These are phyloP conservation scores for Adoxophyes honmai DNA, from an alignment of 1,140 invertebrate genomes.

Conservation along the genomic window DNA sequence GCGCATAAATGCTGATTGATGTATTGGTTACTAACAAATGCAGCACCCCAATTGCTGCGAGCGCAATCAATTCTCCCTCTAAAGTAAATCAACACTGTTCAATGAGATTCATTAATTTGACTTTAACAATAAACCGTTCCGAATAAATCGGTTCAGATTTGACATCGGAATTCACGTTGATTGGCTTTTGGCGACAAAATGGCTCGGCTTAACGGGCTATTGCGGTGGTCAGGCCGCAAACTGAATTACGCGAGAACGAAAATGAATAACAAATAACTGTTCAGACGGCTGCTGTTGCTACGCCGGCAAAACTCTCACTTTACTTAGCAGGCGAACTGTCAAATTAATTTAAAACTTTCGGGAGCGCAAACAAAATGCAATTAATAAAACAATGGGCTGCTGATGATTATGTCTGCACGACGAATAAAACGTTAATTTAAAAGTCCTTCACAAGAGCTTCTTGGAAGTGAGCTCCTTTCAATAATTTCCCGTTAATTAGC, in stretches of 20 bases:
- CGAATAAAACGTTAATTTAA: too few species aligned
- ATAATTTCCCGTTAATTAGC: too few species aligned
- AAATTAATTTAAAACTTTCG: not conserved
- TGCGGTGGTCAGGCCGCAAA: not conserved
- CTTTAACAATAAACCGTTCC: not conserved
- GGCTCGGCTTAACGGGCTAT: not conserved
- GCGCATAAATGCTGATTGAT: too few species aligned
- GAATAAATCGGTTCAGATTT: not conserved
- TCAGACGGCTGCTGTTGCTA: too few species aligned
- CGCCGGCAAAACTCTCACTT: too few species aligned
- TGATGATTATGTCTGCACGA: not conserved
- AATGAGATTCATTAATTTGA: too few species aligned
- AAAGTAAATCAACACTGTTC: too few species aligned
- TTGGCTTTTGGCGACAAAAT: conserved; percentile 22
- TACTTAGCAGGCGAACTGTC: not conserved
- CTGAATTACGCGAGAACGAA: conserved; percentile 4
- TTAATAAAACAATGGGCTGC: not conserved
- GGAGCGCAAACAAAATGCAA: not conserved
- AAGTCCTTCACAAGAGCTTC: too few species aligned
- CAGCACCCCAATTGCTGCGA: too few species aligned
- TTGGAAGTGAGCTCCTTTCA: too few species aligned
- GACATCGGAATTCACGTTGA: conserved; percentile 20
- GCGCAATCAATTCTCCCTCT: too few species aligned
- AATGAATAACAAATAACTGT: not conserved
- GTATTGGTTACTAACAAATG: too few species aligned